Conservation (phyloP, 2,888 invertebrate genomes). For the Meloe dianella region DNA sequence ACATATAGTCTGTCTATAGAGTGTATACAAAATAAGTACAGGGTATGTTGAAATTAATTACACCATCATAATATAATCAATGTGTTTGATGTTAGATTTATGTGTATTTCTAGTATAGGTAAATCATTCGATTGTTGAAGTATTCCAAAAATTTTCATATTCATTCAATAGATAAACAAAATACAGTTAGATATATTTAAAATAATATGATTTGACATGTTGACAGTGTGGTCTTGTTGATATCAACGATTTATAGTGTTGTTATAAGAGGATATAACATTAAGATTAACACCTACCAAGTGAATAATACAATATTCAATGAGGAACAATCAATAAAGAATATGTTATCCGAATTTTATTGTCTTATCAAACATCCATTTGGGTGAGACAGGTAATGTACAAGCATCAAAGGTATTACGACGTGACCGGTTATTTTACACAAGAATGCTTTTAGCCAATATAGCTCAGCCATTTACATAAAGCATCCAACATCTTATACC, state of each 20-base stretch:
- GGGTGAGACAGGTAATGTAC: constrained; percentile 47
- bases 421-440: constrained; percentile 46
- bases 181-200: constrained; percentile 8
- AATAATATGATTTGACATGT: constrained; percentile 5
- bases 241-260: constrained; percentile 21
- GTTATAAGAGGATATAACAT: constrained; percentile 31
- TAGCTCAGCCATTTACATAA: constrained; percentile 48
- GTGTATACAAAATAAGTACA: not conserved
- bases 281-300: constrained; percentile 42
- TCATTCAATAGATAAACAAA: not conserved
- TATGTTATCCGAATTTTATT: constrained; percentile 46
- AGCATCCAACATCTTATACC: constrained; percentile 33
- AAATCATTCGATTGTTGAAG: not conserved
- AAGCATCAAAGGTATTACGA: constrained; percentile 41
- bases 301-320: constrained; percentile 46
- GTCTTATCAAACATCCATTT: constrained; percentile 47
- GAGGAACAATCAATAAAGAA: constrained; percentile 47
- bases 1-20: not conserved
- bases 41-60: not conserved
- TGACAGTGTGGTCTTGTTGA: constrained; percentile 20
- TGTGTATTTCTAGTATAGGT: not conserved
- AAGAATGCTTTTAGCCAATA: constrained; percentile 51
- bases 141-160: not conserved
- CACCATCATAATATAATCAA: not conserved
- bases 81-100: not conserved